Base-by-base conservation (phyloP, 2,888 invertebrate species). In the Platynereis dumerilii region DNA sequence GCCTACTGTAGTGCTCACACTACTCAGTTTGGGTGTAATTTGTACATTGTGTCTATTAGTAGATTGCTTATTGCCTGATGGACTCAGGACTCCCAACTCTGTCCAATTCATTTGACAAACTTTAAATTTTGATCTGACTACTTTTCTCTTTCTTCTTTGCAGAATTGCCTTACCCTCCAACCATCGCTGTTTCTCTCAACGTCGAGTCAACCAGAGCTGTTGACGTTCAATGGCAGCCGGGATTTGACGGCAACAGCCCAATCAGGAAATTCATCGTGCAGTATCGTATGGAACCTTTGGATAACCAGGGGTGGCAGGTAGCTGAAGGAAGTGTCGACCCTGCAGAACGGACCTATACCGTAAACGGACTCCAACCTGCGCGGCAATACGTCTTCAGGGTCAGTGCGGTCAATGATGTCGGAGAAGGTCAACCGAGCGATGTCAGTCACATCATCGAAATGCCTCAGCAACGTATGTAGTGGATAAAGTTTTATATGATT, bases 181-280 rank as follows among this genome's bases (percentile, higher is more conserved):
- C 91, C 55, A 92, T 93, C 79, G 88, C 89, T 73, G 96, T 95
- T 0, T 89, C 90, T 58, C 86, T 91, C 15, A 89, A 93, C 24
- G 93, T 93, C 86, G 91, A 71, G 80, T 91, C 81, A 53, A 92
- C 89, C 89, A 80, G 95, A 0, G 91, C 92, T 29, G 92, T 97
- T 70, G 93, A 95, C 79, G 90, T 98, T 2, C 91, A 91, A 24
- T 99, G 98, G 97, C 92, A 92, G 15, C 92, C 94, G 0, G 95
- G 95, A 29, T 99, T 97, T 84, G 94, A 98, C 86, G 99, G 99
- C 63, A 97, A 99, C 84, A 95, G 95, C 78, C 94, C 94, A 12
- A 91, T 97, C 66, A 89, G 91, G 76, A 93, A 94, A 81, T 98
- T 92, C 83, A 93, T 94, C 71, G 89, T 98, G 62, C 95, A 98